Percentiles rank a stretch among this genome's conserved stretches.
Conservation (phyloP, 2,888 invertebrate genomes). For the Acleris holmiana region DNA sequence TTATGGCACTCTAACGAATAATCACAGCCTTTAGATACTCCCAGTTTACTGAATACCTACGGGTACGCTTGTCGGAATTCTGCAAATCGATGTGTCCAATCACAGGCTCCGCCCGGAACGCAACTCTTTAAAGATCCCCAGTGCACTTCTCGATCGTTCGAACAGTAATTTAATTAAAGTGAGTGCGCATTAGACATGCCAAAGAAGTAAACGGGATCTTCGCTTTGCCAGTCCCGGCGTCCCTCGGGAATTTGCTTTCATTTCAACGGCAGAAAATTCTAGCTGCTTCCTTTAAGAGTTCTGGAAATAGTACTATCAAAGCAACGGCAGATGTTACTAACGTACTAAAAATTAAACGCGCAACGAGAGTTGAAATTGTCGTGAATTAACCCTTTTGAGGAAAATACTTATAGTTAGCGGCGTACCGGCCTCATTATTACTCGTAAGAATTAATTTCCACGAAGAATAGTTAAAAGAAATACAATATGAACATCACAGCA, state of each 20-base stretch:
- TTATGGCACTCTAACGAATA: too few species aligned
- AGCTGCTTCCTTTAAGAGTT: conserved; percentile 43
- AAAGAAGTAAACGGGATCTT: conserved; percentile 60
- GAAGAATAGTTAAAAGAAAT: background rate
- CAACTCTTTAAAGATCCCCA: conserved; percentile 51
- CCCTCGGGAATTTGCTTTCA: conserved; percentile 51
- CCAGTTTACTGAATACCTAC: background rate
- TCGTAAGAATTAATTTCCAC: background rate
- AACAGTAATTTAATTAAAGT: conserved; percentile 74
- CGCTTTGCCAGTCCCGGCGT: conserved; percentile 47
- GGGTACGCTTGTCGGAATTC: conserved; percentile 3
- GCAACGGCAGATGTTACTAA: conserved; percentile 19
- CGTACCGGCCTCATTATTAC: conserved; percentile 5
- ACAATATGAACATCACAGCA: background rate
- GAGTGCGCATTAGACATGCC: conserved; percentile 64
- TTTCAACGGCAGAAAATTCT: conserved; percentile 50
- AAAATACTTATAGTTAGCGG: conserved; percentile 3
- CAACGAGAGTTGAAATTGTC: conserved; percentile 10
- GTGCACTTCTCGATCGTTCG: conserved; percentile 59
- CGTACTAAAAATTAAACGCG: conserved; percentile 25
- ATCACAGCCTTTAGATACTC: background rate
- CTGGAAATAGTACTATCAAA: conserved; percentile 25
- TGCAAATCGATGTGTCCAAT: conserved; percentile 25
- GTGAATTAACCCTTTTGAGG: background rate
- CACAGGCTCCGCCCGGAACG: conserved; percentile 7